Base-by-base conservation (phyloP, 37 sponge, comb jelly and placozoan genomes). In the Aplysina aerophoba region DNA sequence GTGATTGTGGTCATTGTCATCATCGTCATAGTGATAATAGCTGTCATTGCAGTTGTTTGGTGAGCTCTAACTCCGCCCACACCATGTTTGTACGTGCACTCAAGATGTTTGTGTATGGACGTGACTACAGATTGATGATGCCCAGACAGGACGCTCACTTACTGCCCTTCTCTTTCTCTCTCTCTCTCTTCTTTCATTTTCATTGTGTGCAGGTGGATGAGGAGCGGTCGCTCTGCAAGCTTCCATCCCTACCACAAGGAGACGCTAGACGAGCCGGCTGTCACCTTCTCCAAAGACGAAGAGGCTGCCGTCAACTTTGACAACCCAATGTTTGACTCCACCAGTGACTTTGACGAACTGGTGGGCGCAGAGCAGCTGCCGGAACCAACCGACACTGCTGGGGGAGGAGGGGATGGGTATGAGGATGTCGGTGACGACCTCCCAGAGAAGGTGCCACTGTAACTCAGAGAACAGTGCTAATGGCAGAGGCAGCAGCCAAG, bases 241-340 rank as follows among this genome's bases (percentile, higher is more conserved):
- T 39, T 19, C 20, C n/a, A 24, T 40, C 54, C 20, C 2, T 50
- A 50, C 21, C 37, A 50, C 2, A 50, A 75, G 21, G 25, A 75
- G 22, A 33, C 21, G 35, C n/a, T 50, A 54, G 53, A 75, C 24
- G 78, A 75, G 40, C 78, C 78, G 25, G 40, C 44, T 4, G 78
- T 75, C 41, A 41, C 53, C 44, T 75, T 75, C 38, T 39, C 37
- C 25, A 75, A 75, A 54, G 78, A 75, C 37, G 64, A 62, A 28
- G 78, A 75, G 40, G 78, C 22, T 19, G 78, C 38, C 15, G 54
- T 75, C 38, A 75, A 75, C 78, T 75, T 75, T 41, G 78, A 75
- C 53, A 75, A 75, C 38, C 78, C 78, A 6, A 75, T 75, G 20
- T 75, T 50, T 36, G 78, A 75, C 25, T 5, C 44, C 21, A 75